These are phyloP conservation scores for Cydia pomonella DNA, from an alignment of 1,140 invertebrate species.

Conservation along the genomic window DNA sequence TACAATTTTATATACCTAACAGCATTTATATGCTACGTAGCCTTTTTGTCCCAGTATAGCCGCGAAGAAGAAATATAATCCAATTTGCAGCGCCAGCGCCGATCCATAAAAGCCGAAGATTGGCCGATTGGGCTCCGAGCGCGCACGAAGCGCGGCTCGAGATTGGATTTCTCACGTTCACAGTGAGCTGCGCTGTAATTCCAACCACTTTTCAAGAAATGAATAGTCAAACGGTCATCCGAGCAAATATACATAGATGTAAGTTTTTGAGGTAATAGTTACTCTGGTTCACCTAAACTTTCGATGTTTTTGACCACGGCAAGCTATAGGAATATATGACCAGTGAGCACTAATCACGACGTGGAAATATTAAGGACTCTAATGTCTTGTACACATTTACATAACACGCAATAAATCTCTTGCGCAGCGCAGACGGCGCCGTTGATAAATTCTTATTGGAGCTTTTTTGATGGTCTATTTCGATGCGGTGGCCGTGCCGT, in stretches of 20 bases:
- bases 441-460: conserved; percentile 73
- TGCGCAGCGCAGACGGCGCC: conserved; percentile 61
- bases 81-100: conserved; percentile 12
- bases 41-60: neutral
- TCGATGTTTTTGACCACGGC: neutral
- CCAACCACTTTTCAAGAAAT: neutral
- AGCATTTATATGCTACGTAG: neutral
- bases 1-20: neutral
- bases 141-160: conserved; percentile 55
- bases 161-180: conserved; percentile 64
- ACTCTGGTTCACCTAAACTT: neutral
- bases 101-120: conserved; percentile 48
- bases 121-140: conserved; percentile 50
- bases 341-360: conserved; percentile 63
- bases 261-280: neutral
- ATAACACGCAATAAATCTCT: conserved; percentile 76
- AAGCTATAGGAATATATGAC: conserved; percentile 5
- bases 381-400: conserved; percentile 77
- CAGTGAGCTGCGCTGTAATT: conserved; percentile 39
- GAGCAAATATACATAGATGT: neutral
- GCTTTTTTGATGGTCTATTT: conserved; percentile 68
- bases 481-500: conserved; percentile 44
- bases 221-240: neutral
- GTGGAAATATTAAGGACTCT: conserved; percentile 75
- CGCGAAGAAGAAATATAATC: conserved; percentile 22